Conservation (phyloP, 2,888 invertebrate species). For the Drosophila aldrichi region DNA sequence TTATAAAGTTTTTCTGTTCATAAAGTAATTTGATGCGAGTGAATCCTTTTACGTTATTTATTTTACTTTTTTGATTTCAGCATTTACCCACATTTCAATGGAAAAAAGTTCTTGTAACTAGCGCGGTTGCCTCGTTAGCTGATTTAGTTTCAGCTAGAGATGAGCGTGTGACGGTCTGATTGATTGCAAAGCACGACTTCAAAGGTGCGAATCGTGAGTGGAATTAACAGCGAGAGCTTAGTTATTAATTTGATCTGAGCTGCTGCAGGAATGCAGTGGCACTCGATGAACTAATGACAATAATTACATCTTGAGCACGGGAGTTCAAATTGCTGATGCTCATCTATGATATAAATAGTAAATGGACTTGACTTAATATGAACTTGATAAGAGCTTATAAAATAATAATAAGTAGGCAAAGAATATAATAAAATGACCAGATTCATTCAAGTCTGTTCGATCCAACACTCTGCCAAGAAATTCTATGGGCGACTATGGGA, state of each 20-base stretch:
- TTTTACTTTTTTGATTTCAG: not conserved
- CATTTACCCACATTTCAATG: not conserved
- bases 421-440: too few species aligned
- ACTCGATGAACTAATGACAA: not conserved
- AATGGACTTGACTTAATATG: too few species aligned
- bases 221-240: not conserved
- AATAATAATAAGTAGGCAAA: too few species aligned
- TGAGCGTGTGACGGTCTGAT: not conserved
- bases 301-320: not conserved
- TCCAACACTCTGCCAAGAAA: too few species aligned
- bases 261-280: too few species aligned
- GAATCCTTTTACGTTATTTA: not conserved
- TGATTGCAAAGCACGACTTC: not conserved
- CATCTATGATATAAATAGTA: too few species aligned
- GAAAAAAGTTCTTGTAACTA: slow-evolving; percentile 2
- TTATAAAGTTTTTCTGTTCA: not conserved
- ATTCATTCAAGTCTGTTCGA: too few species aligned
- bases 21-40: slow-evolving; percentile 2
- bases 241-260: not conserved
- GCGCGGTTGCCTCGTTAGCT: slow-evolving; percentile 21
- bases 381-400: too few species aligned
- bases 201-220: not conserved
- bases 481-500: not conserved
- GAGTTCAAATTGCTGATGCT: too few species aligned
- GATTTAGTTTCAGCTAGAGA: slow-evolving; percentile 5